phyloP scores from a whole-genome alignment of 2,797 vertebrate species.

The Schizopygopsis malacanthus region DNA sequence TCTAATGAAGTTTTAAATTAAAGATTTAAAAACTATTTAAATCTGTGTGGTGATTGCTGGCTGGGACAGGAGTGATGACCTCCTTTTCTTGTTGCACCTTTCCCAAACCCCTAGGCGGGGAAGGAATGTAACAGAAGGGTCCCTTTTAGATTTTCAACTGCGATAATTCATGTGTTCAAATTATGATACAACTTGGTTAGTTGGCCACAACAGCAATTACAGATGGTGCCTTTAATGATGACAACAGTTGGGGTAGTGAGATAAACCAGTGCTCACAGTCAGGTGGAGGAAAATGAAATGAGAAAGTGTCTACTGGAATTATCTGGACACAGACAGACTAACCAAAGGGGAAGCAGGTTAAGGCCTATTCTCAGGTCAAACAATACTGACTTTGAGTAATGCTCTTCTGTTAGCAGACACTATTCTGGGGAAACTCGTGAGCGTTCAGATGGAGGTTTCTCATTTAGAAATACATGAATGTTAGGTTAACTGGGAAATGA shows the following conservation, averaged over 20 bases:
- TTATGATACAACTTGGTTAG: no score
- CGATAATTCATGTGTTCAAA: no score
- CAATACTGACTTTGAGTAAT: conserved; percentile 19
- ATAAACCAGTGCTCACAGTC: conserved; percentile 11
- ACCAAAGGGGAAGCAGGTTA: conserved; percentile 17
- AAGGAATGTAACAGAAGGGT: no score
- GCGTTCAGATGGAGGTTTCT: conserved; percentile 8
- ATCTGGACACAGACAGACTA: conserved; percentile 11
- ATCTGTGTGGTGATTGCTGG: no score
- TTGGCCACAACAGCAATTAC: conserved; percentile 9
- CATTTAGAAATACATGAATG: conserved; percentile 42
- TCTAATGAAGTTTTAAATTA: no score
- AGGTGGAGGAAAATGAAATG: conserved; percentile 6
- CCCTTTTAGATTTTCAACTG: no score
- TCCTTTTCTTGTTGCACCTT: no score
- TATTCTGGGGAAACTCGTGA: background rate
- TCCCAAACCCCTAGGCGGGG: no score
- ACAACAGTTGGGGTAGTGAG: background rate
- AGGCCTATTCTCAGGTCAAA: conserved; percentile 17
- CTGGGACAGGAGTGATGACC: no score
- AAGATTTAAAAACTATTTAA: no score
- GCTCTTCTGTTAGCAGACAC: conserved; percentile 19
- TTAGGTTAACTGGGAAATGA: conserved; percentile 22
- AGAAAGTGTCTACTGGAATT: background rate
- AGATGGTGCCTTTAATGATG: conserved; percentile 33